A percentile compares a stretch with the other conserved stretches of the same genome.
phyloP scores from a whole-genome alignment of 2,797 vertebrate species.

The Tokudaia muenninki region DNA sequence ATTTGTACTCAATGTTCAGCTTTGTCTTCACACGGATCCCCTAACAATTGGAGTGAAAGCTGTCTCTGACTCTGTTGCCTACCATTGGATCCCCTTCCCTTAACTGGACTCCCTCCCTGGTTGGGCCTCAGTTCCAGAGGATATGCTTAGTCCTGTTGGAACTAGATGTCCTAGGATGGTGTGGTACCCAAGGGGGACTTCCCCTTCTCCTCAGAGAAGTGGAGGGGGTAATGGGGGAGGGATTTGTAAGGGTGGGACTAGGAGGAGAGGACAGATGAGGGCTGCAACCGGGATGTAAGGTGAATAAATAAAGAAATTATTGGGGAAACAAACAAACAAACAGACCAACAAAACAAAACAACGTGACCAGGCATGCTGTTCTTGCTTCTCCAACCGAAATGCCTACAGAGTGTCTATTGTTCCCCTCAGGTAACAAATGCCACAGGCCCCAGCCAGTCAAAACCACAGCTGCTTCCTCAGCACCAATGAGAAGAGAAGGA shows the following conservation, averaged over 20 bases:
- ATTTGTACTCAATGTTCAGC: not conserved
- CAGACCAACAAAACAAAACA: too few relatives aligned
- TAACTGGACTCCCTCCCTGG: not conserved
- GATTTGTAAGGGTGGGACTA: too few relatives aligned
- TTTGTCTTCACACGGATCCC: not conserved
- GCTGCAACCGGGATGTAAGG: not conserved
- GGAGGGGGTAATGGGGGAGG: too few relatives aligned
- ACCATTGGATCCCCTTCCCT: not conserved
- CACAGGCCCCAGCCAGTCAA: conserved; percentile 25
- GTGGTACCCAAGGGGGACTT: not conserved
- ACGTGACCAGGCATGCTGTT: not conserved
- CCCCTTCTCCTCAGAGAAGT: too few relatives aligned
- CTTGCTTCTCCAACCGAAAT: conserved; percentile 56
- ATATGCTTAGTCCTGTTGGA: not conserved
- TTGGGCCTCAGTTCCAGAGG: not conserved
- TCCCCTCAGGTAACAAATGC: conserved; percentile 69
- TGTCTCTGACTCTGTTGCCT: too few relatives aligned
- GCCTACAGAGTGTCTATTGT: conserved; percentile 75
- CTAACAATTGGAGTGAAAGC: not conserved
- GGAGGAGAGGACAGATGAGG: not conserved
- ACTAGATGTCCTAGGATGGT: not conserved
- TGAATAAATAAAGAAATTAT: not conserved
- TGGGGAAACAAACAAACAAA: not conserved
- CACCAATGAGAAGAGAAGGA: conserved; percentile 66
- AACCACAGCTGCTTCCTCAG: conserved; percentile 56